Conservation (phyloP, 2,113 vertebrate species). For the Progne subis region DNA sequence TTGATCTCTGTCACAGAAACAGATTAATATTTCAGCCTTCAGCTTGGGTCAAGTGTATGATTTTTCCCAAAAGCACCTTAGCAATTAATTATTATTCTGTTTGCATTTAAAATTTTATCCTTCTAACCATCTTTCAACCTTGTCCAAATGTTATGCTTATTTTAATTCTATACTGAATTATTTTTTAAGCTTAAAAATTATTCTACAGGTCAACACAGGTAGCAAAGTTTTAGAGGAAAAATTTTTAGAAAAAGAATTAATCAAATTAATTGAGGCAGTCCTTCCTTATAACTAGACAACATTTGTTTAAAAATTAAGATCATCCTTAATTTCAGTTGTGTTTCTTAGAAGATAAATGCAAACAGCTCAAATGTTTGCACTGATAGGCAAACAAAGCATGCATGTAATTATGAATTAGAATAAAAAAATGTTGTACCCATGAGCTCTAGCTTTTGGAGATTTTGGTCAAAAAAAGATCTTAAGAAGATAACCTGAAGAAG, state of each 20-base stretch:
- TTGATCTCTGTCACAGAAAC: slow-evolving; percentile 82
- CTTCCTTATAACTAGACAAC: neutral
- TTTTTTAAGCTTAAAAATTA: neutral
- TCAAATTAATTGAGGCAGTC: neutral
- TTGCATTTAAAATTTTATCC: slow-evolving; percentile 71
- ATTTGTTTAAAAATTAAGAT: slow-evolving; percentile 16
- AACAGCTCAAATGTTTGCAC: neutral
- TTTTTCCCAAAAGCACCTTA: slow-evolving; percentile 79
- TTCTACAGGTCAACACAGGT: neutral
- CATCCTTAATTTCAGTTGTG: neutral
- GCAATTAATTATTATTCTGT: slow-evolving; percentile 80
- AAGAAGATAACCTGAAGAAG: neutral
- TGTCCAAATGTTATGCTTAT: slow-evolving; percentile 38
- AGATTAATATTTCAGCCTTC: slow-evolving; percentile 84
- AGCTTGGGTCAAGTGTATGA: slow-evolving; percentile 81
- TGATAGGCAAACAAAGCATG: neutral
- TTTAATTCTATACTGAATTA: neutral
- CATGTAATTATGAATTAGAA: neutral
- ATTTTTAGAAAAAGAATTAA: neutral
- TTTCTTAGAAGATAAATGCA: neutral
- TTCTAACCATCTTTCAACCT: slow-evolving; percentile 30
- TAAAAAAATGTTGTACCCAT: neutral
- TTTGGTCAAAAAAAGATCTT: neutral
- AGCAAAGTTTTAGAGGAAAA: neutral
- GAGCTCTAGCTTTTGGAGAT: neutral